Evolutionary conservation across 2,113 vertebrate genomes (phyloP), one percentile per base, ranked within the genome.

Genomic region (Piaya cayana): DNA sequence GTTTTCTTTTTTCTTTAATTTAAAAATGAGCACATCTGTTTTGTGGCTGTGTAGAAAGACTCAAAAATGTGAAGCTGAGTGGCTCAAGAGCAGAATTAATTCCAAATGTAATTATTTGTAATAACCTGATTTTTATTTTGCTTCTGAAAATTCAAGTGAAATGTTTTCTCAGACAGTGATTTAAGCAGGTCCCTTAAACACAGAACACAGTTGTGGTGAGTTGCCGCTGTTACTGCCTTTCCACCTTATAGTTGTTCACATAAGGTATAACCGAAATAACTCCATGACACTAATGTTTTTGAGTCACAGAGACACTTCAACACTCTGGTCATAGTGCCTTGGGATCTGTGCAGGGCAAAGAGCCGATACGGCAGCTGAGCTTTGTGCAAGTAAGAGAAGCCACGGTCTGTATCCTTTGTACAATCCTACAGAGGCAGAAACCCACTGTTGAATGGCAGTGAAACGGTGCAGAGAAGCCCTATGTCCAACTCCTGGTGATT

Each of bases 1-100:
- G 47, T 56, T 92, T 82, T 23, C 52, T 86, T 74, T 91, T 74
- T 72, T 42, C 22, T 69, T 74, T 42, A 11, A 25, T 79, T 87
- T 58, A n/a, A 69, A 91, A 97, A 68, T 1, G 36, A 92, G 15
- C 81, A 64, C 86, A 93, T 93, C 74, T 96, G 93, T 26, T 95
- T 84, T 68, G 60, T 64, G 77, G 62, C 74, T 36, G 1, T 30
- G 60, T 47, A 65, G 64, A 56, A 77, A 52, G 60, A 43, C 53
- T 92, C 82, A 65, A 82, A 93, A 95, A 93, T 49, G 74, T 62
- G 81, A 55, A 76, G 45, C 77, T 53, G 6, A 68, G 49, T 26
- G 72, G 81, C 69, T 91, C 36, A 39, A 68, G 78, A 58, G 15
- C n/a, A 59, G 52, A 87, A 87, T 53, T 21, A 49, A 71, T 71